Conservation (phyloP, 2,888 invertebrate genomes). For the Anticlea derivata region DNA sequence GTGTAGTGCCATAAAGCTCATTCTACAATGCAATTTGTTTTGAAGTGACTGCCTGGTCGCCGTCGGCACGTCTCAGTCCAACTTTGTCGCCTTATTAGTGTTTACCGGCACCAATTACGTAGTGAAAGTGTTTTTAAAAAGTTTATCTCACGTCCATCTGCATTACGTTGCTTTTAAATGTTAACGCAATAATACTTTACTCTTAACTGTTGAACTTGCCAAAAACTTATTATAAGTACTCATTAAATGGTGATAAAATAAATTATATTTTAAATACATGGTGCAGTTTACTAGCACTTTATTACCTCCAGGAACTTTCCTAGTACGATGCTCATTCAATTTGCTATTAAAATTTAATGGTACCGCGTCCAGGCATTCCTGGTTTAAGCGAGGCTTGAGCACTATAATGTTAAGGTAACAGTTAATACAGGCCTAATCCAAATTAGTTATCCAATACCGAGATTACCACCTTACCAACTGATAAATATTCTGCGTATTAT, state of each 20-base stretch:
- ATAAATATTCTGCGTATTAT: background rate
- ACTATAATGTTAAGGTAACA: constrained; percentile 45
- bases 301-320: constrained; percentile 29
- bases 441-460: constrained; percentile 55
- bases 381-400: constrained; percentile 54
- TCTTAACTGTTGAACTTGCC: background rate
- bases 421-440: constrained; percentile 58
- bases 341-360: constrained; percentile 58
- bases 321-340: constrained; percentile 51
- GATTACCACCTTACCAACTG: constrained; percentile 35
- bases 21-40: constrained; percentile 1
- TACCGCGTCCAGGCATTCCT: constrained; percentile 46
- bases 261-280: no score
- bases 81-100: constrained; percentile 59
- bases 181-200: constrained; percentile 31
- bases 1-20: constrained; percentile 4
- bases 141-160: constrained; percentile 56
- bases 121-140: constrained; percentile 70
- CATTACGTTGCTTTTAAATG: constrained; percentile 21
- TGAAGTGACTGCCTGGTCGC: background rate
- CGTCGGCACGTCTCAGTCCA: constrained; percentile 32
- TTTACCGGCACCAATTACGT: constrained; percentile 60
- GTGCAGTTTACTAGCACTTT: background rate
- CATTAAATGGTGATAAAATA: no score
- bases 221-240: no score